Percentiles rank a stretch among this genome's conserved stretches.
Conservation (phyloP, 2,113 vertebrate species). For the Recurvirostra avosetta region DNA sequence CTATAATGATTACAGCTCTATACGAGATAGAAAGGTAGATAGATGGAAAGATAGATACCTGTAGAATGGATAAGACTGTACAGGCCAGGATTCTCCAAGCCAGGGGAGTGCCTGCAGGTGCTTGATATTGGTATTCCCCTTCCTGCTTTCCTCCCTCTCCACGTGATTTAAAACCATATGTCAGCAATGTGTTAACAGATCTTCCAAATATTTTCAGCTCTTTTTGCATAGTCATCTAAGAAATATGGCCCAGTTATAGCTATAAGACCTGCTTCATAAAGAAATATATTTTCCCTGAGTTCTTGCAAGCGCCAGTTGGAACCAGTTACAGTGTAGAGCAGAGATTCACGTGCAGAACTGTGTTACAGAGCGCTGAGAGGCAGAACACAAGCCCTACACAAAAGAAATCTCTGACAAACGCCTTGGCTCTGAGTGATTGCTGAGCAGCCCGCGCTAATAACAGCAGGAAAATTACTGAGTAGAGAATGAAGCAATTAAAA, state of each 20-base stretch:
- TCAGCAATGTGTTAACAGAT: background rate
- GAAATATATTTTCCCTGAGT: background rate
- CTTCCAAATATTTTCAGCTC: background rate
- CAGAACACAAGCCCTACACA: constrained; percentile 25
- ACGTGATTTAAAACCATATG: background rate
- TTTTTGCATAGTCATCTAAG: background rate
- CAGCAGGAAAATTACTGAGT: constrained; percentile 48
- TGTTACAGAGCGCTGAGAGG: background rate
- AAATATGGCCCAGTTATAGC: background rate
- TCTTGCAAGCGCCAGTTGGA: background rate
- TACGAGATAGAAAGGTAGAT: background rate
- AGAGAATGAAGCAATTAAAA: constrained; percentile 60
- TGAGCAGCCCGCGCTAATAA: constrained; percentile 2
- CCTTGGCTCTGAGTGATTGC: constrained; percentile 20
- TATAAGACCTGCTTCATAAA: background rate
- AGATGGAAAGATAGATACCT: background rate
- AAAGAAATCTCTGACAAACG: constrained; percentile 18
- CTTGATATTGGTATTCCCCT: background rate
- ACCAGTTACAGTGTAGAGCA: background rate
- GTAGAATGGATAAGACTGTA: background rate
- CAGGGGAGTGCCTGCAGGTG: background rate
- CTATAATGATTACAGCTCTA: background rate
- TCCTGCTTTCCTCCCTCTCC: background rate
- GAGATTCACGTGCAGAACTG: background rate
- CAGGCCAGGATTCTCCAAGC: background rate